Percentiles rank a stretch among this genome's conserved stretches.
Evolutionary conservation across 2,113 vertebrate genomes (phyloP).

Genomic region (Chlamydotis undulata): DNA sequence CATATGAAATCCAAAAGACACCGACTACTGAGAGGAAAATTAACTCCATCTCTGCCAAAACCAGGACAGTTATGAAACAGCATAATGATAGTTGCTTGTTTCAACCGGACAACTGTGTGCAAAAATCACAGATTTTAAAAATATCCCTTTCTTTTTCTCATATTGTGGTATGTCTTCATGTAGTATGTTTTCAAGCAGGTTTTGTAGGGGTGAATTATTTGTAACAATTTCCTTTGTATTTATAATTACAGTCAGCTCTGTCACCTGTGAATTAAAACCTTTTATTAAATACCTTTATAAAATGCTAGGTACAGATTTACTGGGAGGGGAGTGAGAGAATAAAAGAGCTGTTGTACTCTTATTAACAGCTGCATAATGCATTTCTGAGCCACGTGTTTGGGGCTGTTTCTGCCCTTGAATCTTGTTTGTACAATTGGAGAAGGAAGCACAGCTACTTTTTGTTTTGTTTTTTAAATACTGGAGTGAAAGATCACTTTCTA

Average conservation of each 20-base stretch:
- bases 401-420: neutral
- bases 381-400: neutral
- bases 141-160: neutral
- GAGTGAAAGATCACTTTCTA: neutral
- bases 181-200: neutral
- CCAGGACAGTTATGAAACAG: too few species aligned
- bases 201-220: neutral
- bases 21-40: too few species aligned
- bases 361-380: neutral
- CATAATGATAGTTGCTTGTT: neutral
- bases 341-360: neutral
- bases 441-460: neutral
- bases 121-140: neutral
- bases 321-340: neutral
- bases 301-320: neutral
- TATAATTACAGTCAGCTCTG: neutral
- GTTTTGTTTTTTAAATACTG: neutral
- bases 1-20: too few species aligned
- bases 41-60: too few species aligned
- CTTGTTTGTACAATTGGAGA: neutral
- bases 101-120: neutral
- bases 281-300: constrained; percentile 18
- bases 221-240: neutral
- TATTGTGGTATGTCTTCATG: neutral
- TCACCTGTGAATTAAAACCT: constrained; percentile 12